phyloP scores from a whole-genome alignment of 2,113 vertebrate species.

The Crypturellus undulatus region DNA sequence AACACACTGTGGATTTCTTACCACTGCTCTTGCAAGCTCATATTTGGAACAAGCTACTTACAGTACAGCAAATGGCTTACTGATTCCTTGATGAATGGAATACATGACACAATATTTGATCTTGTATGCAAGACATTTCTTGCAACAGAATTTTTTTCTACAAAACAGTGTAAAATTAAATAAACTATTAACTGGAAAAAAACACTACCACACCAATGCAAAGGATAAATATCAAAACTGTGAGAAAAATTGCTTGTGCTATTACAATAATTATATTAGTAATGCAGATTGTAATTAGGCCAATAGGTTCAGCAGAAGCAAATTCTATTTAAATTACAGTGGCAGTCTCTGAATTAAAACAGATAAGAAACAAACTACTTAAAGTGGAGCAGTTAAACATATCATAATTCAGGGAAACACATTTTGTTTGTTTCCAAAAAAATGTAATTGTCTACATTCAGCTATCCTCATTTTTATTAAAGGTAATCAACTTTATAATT shows the following conservation, averaged over 20 bases:
- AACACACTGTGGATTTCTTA: neutral
- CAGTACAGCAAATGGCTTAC: neutral
- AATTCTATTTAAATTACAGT: neutral
- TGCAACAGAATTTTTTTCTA: neutral
- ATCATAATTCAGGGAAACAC: neutral
- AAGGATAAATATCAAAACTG: neutral
- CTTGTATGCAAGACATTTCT: neutral
- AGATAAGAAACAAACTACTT: neutral
- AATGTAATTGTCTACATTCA: neutral
- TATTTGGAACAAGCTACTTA: constrained; percentile 44
- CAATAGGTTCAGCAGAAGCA: neutral
- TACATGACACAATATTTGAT: neutral
- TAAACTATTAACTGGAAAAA: neutral
- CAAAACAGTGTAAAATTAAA: constrained; percentile 18
- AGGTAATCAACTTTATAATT: neutral
- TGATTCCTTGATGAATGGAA: constrained; percentile 29
- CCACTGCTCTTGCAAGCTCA: constrained; percentile 11
- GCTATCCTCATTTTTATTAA: neutral
- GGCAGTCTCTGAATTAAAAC: neutral
- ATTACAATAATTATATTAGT: neutral
- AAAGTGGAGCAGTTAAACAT: neutral
- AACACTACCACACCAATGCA: neutral
- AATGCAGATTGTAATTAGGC: neutral
- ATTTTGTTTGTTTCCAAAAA: neutral
- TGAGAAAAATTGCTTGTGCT: neutral